Base-by-base conservation (phyloP, 1,140 invertebrate genomes). In the Lithobius niger region DNA sequence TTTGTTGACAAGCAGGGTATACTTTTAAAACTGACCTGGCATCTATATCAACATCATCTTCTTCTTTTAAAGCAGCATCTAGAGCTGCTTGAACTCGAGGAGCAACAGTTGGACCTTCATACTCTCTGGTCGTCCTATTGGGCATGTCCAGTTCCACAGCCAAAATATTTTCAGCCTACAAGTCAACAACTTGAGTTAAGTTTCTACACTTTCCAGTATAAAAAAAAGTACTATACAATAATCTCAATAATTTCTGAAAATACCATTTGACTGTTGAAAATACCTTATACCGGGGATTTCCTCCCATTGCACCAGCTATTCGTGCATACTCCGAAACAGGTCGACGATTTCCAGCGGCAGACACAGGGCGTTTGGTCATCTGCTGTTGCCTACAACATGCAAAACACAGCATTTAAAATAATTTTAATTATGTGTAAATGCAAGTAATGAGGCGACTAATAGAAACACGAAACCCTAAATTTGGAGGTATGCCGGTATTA, bases 121-220 rank as follows among this genome's bases (percentile, higher is more conserved):
- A 90, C 64, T 90, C 84, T 61, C 83, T 71, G 0, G 86, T 89
- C 0, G 84, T 88, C 57, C 84, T 71, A 43, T 79, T 76, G 2
- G 85, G 84, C 76, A 85, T 80, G 61, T 89, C 84, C 54, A 93
- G 71, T 62, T 88, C 83, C 43, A 93, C 74, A 63, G 82, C 78
- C 49, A 93, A 70, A 53, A 93, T 83, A 68, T 92, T 90, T 67
- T 93, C 88, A 51, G 81, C 80, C 69, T 84, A 76, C 53, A 77
- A 80, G n/a, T 76, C 40, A 45, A 18, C 57, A 28, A 48, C 36
- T 28, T 45, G 6, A 2, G n/a, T 36, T 36, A 36, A 6, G n/a
- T 10, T 36, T 6, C 4, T 4, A 45, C 43, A 45, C 18, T 4
- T 19, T 36, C 6, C 6, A 10, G n/a, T 36, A 10, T 36, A 36